Evolutionary conservation across 1,140 invertebrate genomes (phyloP), one percentile per base, ranked within the genome.

Genomic region (Halictus rubicundus): DNA sequence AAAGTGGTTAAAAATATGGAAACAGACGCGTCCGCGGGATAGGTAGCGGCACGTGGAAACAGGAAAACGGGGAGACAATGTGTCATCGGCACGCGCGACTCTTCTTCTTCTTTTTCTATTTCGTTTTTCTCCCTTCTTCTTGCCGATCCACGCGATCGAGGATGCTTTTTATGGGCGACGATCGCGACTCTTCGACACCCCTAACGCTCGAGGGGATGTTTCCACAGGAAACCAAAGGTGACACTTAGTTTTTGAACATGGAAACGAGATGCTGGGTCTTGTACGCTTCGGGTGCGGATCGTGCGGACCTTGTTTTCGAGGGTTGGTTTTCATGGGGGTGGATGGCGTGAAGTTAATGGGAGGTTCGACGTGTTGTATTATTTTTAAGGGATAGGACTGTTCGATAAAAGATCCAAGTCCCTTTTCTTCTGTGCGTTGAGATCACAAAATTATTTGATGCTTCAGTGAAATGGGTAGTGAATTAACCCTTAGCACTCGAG

Each of bases 11-110:
- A 57, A 57, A 57, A 57, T 57, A 57, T 57, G 54, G 54, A 57
- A 57, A 57, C 54, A 19, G n/a, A 57, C 54, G 6, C 5, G 32
- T 32, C 32, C 32, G 32, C 32, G 32, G 32, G 5, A 32, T 32
- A 32, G 32, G n/a, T 21, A 65, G 65, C 70, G 57, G 23, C 72
- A 52, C 54, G 52, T 37, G 57, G 42, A 74, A 64, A 52, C 7
- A 9, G 6, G 52, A 16, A n/a, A 57, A 57, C 21, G n/a, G 54
- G 54, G 54, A 57, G 54, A 57, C 54, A 57, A 57, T 57, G 54
- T 57, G 54, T 57, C 54, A 57, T 57, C 54, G 54, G 54, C 54
- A 57, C 54, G 54, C 54, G 54, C n/a, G 54, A n/a, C 5, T 57
- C 54, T 23, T 57, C 54, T 9, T 57, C 1, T 32, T 1, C 32